Evolutionary conservation across 2,888 invertebrate species (phyloP).

Genomic region (Hypena proboscidalis): DNA sequence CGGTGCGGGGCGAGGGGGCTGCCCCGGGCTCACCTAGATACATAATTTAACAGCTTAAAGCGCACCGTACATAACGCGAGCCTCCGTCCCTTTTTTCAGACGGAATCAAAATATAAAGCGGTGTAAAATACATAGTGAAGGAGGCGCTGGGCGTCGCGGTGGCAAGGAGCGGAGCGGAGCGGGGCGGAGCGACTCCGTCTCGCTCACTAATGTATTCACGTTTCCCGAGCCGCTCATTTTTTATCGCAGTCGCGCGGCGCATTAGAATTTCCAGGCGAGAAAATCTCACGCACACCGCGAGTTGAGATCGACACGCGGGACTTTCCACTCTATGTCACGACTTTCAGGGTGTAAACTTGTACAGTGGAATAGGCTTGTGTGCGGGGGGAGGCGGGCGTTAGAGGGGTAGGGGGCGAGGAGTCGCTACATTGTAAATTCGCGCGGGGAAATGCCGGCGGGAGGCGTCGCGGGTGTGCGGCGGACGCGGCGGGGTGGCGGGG

Average conservation of each 20-base stretch:
- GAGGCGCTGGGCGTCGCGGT: slow-evolving; percentile 38
- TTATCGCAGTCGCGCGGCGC: slow-evolving; percentile 84
- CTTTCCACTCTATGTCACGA: slow-evolving; percentile 15
- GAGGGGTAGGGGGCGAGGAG: slow-evolving; percentile 51
- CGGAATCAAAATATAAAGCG: slow-evolving; percentile 73
- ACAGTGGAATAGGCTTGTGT: slow-evolving; percentile 14
- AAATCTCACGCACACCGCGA: slow-evolving; percentile 76
- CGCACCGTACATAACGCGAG: slow-evolving; percentile 52
- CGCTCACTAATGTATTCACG: slow-evolving; percentile 81
- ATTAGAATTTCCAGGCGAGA: slow-evolving; percentile 85
- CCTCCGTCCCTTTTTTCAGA: slow-evolving; percentile 68
- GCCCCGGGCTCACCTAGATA: slow-evolving; percentile 41
- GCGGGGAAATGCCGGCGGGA: slow-evolving; percentile 51
- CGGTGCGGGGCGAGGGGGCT: slow-evolving; percentile 12
- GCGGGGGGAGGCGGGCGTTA: slow-evolving; percentile 37
- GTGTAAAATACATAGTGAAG: slow-evolving; percentile 64
- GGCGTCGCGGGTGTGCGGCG: slow-evolving; percentile 20
- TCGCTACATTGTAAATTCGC: slow-evolving; percentile 77
- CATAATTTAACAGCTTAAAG: slow-evolving; percentile 64
- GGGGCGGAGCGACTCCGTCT: slow-evolving; percentile 60
- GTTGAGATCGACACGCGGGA: slow-evolving; percentile 1
- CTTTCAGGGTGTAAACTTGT: slow-evolving; percentile 11
- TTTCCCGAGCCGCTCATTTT: slow-evolving; percentile 82
- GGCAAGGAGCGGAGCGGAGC: slow-evolving; percentile 46
- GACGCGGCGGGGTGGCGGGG: slow-evolving; percentile 24